These are phyloP conservation scores for Omphaloscelis lunosa DNA, from an alignment of 2,888 invertebrate genomes.

Conservation along the genomic window DNA sequence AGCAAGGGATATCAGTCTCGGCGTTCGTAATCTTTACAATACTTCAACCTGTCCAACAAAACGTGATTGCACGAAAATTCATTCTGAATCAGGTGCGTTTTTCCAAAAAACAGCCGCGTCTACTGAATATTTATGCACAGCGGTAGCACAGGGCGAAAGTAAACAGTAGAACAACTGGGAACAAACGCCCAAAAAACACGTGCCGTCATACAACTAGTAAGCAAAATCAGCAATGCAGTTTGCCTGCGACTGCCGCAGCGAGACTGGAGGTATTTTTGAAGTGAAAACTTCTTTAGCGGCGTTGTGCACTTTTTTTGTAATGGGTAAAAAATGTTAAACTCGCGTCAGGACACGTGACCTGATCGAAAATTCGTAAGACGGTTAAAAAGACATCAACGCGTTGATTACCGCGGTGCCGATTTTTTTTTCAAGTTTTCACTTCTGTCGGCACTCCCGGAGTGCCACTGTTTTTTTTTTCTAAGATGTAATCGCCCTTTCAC, in stretches of 20 bases:
- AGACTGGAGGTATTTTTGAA: neutral
- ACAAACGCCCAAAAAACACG: neutral
- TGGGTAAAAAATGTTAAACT: too few relatives aligned
- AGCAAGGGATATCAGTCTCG: conserved; percentile 27
- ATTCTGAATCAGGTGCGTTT: conserved; percentile 41
- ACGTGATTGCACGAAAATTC: conserved; percentile 40
- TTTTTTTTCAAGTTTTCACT: too few relatives aligned
- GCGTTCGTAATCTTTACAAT: conserved; percentile 16
- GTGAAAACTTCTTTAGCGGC: too few relatives aligned
- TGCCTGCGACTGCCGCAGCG: neutral
- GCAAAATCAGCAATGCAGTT: neutral
- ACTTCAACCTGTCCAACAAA: conserved; percentile 21
- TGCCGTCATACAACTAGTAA: too few relatives aligned
- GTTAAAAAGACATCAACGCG: too few relatives aligned
- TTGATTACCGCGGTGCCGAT: too few relatives aligned
- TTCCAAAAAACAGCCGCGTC: conserved; percentile 26
- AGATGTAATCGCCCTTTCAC: neutral
- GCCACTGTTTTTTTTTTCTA: neutral
- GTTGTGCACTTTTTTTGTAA: too few relatives aligned
- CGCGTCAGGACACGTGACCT: too few relatives aligned
- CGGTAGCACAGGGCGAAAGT: neutral
- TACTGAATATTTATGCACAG: conserved; percentile 46
- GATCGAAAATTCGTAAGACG: too few relatives aligned
- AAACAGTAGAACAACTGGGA: conserved; percentile 10
- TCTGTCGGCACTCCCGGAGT: too few relatives aligned